A percentile compares a stretch with the other conserved stretches of the same genome.
Conservation (phyloP, 1,140 invertebrate genomes). For the Leptinotarsa undecemlineata region DNA sequence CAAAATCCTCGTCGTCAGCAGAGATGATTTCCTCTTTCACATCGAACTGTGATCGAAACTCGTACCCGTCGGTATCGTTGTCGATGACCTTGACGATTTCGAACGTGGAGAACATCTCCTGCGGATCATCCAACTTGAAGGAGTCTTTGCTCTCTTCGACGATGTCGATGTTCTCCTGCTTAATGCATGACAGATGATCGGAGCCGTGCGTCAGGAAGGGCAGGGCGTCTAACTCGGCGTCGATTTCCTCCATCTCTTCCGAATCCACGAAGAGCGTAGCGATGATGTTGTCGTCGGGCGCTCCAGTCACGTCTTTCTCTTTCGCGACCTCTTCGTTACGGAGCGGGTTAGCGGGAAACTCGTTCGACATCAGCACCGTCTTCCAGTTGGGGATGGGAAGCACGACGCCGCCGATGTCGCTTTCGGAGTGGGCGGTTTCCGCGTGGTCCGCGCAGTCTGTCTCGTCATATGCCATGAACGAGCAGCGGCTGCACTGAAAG, state of each 20-base stretch:
- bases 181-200: neutral
- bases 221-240: neutral
- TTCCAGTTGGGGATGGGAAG: conserved; percentile 50
- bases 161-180: conserved; percentile 13
- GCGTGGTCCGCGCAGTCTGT: conserved; percentile 54
- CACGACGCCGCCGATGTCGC: conserved; percentile 47
- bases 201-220: neutral
- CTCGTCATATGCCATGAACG: conserved; percentile 54
- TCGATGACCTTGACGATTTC: conserved; percentile 12
- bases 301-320: neutral
- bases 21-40: conserved; percentile 10
- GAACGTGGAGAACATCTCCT: conserved; percentile 16
- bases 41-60: conserved; percentile 3
- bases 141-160: conserved; percentile 13
- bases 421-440: conserved; percentile 51
- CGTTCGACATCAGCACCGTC: conserved; percentile 40
- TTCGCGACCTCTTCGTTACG: neutral
- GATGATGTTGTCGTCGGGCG: neutral
- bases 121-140: conserved; percentile 18
- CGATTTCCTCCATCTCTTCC: neutral
- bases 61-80: conserved; percentile 9
- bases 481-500: conserved; percentile 55
- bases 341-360: conserved; percentile 33
- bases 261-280: conserved; percentile 6
- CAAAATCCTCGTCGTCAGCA: conserved; percentile 21